These are phyloP conservation scores for Lepidothrix coronata DNA, from an alignment of 2,113 vertebrate species.

Conservation along the genomic window DNA sequence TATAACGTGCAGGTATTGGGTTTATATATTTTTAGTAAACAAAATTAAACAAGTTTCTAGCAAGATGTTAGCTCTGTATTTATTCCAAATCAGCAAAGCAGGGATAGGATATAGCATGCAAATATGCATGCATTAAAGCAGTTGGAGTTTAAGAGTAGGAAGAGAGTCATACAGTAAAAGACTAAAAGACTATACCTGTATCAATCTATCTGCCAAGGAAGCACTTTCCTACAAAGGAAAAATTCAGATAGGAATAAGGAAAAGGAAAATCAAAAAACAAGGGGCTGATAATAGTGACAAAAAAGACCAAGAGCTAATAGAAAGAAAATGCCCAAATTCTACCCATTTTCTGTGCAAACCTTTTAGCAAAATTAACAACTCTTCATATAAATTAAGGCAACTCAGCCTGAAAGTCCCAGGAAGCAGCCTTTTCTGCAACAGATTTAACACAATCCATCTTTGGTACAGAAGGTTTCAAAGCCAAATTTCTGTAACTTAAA, in stretches of 20 bases:
- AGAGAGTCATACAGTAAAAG: conserved; percentile 61
- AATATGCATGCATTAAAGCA: conserved; percentile 74
- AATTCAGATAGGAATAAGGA: conserved; percentile 86
- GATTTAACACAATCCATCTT: not conserved
- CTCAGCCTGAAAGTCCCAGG: not conserved
- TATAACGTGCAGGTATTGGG: conserved; percentile 62
- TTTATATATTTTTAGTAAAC: conserved; percentile 57
- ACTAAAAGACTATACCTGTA: conserved; percentile 92
- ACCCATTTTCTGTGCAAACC: conserved; percentile 64
- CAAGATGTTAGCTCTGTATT: conserved; percentile 49
- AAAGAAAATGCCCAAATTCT: conserved; percentile 80
- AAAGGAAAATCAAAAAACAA: conserved; percentile 64
- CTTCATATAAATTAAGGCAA: not conserved
- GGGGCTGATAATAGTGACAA: conserved; percentile 69
- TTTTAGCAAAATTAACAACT: not conserved
- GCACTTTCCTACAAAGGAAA: conserved; percentile 99
- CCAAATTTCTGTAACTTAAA: not conserved
- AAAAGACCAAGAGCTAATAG: conserved; percentile 73
- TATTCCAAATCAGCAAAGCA: conserved; percentile 48
- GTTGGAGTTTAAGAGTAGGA: not conserved
- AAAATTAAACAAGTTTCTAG: conserved; percentile 55
- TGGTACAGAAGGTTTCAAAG: not conserved
- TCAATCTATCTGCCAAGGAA: conserved; percentile 99
- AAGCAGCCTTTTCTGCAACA: not conserved
- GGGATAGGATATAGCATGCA: conserved; percentile 73